Percentiles rank a stretch among this genome's conserved stretches.
Evolutionary conservation across 1,140 invertebrate species (phyloP).

Genomic region (Zaprionus ghesquierei): DNA sequence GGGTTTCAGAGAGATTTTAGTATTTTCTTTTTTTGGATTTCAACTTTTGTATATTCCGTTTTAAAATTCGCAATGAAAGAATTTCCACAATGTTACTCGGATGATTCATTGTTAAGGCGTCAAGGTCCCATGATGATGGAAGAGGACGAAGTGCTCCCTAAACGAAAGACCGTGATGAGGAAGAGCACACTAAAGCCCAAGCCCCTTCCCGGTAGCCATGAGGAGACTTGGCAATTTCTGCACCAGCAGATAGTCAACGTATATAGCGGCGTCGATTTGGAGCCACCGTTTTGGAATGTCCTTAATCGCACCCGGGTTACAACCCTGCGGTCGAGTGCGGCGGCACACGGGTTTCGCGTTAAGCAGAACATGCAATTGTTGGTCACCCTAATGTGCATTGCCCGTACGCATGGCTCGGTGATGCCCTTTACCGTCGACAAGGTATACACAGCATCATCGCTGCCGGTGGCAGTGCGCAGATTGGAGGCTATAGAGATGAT

Average conservation of each 20-base stretch:
- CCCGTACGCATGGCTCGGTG: constrained; percentile 1
- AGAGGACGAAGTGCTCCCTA: neutral
- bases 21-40: neutral
- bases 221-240: neutral
- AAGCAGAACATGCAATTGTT: constrained; percentile 3
- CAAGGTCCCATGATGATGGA: no score
- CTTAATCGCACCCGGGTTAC: neutral
- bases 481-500: neutral
- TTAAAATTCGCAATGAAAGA: neutral
- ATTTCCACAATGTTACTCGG: neutral
- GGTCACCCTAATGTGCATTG: neutral
- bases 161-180: neutral
- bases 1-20: no score
- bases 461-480: neutral
- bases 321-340: neutral
- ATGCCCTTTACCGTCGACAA: constrained; percentile 5
- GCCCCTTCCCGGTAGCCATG: neutral
- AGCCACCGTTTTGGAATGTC: neutral
- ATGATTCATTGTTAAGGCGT: no score
- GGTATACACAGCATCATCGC: neutral
- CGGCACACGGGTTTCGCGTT: neutral
- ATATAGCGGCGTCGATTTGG: neutral
- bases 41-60: neutral
- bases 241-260: neutral
- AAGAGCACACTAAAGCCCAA: no score